Evolutionary conservation across 2,113 vertebrate species (phyloP).

Genomic region (Oreochromis niloticus): DNA sequence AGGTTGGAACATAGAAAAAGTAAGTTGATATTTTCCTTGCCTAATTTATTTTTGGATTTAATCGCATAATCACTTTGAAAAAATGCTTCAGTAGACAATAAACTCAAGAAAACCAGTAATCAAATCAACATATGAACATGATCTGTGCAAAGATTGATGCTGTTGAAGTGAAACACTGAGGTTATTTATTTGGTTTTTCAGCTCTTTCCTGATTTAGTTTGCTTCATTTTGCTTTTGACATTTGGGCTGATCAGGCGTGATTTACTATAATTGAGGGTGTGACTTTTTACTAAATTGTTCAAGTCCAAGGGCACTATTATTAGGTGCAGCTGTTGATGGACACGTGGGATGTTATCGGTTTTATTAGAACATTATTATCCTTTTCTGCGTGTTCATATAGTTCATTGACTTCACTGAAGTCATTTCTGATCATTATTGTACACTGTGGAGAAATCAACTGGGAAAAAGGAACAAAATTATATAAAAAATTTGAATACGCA

Average conservation of each 20-base stretch:
- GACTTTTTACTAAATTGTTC: background rate
- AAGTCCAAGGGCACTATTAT: background rate
- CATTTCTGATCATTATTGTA: background rate
- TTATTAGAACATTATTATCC: conserved; percentile 11
- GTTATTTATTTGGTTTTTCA: background rate
- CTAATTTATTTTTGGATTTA: background rate
- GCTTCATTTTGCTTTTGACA: conserved; percentile 7
- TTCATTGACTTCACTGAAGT: background rate
- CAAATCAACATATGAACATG: background rate
- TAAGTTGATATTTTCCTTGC: background rate
- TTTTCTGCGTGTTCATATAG: background rate
- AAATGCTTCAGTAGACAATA: background rate
- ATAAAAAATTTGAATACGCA: background rate
- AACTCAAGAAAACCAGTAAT: background rate
- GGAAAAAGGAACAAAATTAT: background rate
- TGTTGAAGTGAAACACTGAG: no score
- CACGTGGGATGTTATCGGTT: background rate
- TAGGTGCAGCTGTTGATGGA: background rate
- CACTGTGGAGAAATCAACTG: background rate
- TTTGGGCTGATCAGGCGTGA: background rate
- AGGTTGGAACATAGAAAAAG: background rate
- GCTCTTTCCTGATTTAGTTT: background rate
- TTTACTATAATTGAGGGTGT: conserved; percentile 7
- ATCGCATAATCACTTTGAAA: background rate
- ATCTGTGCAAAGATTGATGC: background rate